Conservation (phyloP, 2,113 vertebrate genomes). For the Axis porcinus region DNA sequence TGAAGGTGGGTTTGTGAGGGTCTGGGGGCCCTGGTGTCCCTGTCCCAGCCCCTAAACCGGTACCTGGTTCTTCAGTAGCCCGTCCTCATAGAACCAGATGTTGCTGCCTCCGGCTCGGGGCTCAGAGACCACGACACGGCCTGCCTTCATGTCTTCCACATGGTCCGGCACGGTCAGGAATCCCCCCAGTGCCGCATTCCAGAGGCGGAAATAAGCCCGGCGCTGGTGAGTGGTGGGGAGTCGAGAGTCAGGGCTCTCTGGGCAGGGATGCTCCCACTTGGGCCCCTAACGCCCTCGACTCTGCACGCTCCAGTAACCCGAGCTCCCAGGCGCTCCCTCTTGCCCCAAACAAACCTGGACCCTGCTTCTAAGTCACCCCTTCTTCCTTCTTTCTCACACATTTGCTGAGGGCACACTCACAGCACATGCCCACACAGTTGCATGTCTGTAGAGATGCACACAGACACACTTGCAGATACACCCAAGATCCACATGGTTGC, state of each 20-base stretch:
- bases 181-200: constrained; percentile 83
- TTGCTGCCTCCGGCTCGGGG: constrained; percentile 83
- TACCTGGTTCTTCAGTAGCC: constrained; percentile 94
- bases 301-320: background rate
- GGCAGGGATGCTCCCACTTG: background rate
- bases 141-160: constrained; percentile 91
- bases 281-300: background rate
- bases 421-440: background rate
- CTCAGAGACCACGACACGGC: constrained; percentile 87
- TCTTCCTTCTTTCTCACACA: background rate
- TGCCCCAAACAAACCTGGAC: background rate
- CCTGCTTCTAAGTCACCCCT: background rate
- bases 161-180: constrained; percentile 87
- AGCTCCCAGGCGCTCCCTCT: background rate
- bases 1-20: background rate
- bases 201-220: constrained; percentile 86
- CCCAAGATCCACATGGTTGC: background rate
- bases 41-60: background rate
- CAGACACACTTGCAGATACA: background rate
- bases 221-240: constrained; percentile 78
- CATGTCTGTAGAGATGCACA: background rate
- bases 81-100: constrained; percentile 94
- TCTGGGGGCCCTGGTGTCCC: background rate
- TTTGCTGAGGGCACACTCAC: background rate
- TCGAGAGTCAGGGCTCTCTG: constrained; percentile 13